These are phyloP conservation scores for Hydrolagus affinis DNA, from an alignment of 2,113 vertebrate species.

Conservation along the genomic window DNA sequence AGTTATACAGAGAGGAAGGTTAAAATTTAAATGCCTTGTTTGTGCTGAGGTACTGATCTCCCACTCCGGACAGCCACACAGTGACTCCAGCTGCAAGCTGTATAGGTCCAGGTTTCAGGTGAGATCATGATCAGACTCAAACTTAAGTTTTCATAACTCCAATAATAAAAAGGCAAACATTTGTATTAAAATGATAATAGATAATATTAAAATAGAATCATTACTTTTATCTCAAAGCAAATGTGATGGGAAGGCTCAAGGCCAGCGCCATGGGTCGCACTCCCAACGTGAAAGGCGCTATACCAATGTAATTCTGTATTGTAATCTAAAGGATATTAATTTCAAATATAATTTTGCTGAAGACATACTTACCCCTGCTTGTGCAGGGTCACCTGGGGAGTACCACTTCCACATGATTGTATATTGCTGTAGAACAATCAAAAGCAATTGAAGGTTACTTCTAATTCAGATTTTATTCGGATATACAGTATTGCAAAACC, in stretches of 20 bases:
- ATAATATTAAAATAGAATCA: not conserved
- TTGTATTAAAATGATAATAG: not conserved
- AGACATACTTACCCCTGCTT: slow-evolving; percentile 55
- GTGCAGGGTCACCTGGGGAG: slow-evolving; percentile 55
- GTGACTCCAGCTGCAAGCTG: too few species aligned
- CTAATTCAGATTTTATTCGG: not conserved
- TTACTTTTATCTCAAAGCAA: not conserved
- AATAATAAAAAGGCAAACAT: not conserved
- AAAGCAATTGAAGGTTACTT: slow-evolving; percentile 15
- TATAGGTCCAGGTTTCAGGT: too few species aligned
- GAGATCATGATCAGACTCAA: too few species aligned
- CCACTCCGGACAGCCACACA: too few species aligned
- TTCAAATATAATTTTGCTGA: not conserved
- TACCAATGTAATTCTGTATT: too few species aligned
- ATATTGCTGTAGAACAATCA: slow-evolving; percentile 37
- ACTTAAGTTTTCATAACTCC: not conserved
- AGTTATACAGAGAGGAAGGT: too few species aligned
- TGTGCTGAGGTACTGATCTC: too few species aligned
- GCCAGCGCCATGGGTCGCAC: too few species aligned
- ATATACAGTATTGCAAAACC: not conserved
- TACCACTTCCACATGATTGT: slow-evolving; percentile 74
- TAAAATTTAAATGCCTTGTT: too few species aligned
- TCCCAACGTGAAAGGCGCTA: too few species aligned
- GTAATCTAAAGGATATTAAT: not conserved
- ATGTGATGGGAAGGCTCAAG: not conserved